Percentiles rank a stretch among this genome's conserved stretches.
These are phyloP conservation scores for Vanacampus margaritifer DNA, from an alignment of 2,113 vertebrate genomes.

Conservation along the genomic window DNA sequence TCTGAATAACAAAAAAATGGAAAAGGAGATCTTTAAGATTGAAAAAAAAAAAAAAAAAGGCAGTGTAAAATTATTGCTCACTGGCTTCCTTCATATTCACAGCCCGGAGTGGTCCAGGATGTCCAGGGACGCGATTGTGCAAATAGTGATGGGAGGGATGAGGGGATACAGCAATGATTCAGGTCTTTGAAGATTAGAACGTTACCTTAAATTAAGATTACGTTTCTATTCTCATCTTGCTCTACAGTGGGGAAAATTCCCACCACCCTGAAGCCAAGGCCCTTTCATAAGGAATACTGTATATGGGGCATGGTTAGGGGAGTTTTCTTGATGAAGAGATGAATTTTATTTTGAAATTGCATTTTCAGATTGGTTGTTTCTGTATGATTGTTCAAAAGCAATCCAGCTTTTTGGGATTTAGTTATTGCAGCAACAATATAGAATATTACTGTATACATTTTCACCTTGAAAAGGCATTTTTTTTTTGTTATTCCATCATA, in stretches of 20 bases:
- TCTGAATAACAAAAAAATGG: constrained; percentile 22
- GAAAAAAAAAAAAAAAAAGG: constrained; percentile 26
- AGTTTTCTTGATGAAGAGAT: constrained; percentile 13
- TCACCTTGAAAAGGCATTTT: constrained; percentile 71
- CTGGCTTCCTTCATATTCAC: constrained; percentile 58
- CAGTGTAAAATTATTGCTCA: constrained; percentile 70
- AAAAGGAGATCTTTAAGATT: constrained; percentile 31
- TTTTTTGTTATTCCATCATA: constrained; percentile 70
- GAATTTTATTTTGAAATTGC: constrained; percentile 47
- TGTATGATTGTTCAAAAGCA: constrained; percentile 72
- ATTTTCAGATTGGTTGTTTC: constrained; percentile 46
- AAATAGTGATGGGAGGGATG: constrained; percentile 50
- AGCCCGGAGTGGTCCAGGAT: constrained; percentile 47
- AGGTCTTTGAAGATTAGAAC: constrained; percentile 24
- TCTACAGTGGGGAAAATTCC: constrained; percentile 7
- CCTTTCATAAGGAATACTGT: constrained; percentile 14
- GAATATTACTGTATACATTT: constrained; percentile 75
- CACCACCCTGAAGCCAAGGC: constrained; percentile 20
- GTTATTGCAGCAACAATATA: constrained; percentile 76
- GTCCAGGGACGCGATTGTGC: constrained; percentile 60
- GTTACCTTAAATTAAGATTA: constrained; percentile 16
- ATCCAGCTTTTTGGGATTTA: constrained; percentile 57
- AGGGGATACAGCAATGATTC: constrained; percentile 27
- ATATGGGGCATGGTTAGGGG: constrained; percentile 10
- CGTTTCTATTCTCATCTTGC: constrained; percentile 1